Evolutionary conservation across 1,140 invertebrate genomes (phyloP), one percentile per base, ranked within the genome.

Genomic region (Drosophila auraria): DNA sequence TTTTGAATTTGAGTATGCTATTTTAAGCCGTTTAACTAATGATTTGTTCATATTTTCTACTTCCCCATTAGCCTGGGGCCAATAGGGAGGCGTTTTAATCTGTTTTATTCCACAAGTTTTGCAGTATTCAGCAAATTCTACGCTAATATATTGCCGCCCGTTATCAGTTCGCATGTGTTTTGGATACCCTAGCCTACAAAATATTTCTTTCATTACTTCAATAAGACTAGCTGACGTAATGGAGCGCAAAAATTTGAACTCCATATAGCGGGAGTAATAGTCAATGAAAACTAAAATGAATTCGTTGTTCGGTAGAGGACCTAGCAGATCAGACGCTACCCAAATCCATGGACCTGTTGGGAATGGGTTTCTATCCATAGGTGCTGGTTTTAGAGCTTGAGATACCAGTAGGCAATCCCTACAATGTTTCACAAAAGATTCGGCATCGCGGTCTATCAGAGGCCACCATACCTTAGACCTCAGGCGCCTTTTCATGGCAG

Each of bases 401-500:
- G 60, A 77, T 20, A 75, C 65, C 30, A 71, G 33, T 40, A 71
- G 25, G 30, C 94, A 95, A 17, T 89, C 83, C 17, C 82, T 79
- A 75, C 94, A 95, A 3, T 45, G 25, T 77, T 93, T 93, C 6
- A 93, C 86, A 25, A 82, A 72, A 17, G 75, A 83, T 92, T 94
- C 93, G 1, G 91, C 92, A 14, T 94, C 93, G 60, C 86, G 84
- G 70, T 95, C 93, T 0, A 95, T 93, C 36, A 78, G 81, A 12
- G 92, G 92, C 94, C 94, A 95, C 93, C 94, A 95, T 6, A 94
- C 92, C 79, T 95, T 94, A 14, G 78, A 84, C 17, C 94, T 53
- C 3, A 95, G 91, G 15, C 94, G 51, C 1, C 84, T 72, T 83
- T 95, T 95, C 94, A 95, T 95, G 0, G 83, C 91, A 0, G 93